These are phyloP conservation scores for Girardinus metallicus DNA, from an alignment of 2,797 vertebrate genomes.

Conservation along the genomic window DNA sequence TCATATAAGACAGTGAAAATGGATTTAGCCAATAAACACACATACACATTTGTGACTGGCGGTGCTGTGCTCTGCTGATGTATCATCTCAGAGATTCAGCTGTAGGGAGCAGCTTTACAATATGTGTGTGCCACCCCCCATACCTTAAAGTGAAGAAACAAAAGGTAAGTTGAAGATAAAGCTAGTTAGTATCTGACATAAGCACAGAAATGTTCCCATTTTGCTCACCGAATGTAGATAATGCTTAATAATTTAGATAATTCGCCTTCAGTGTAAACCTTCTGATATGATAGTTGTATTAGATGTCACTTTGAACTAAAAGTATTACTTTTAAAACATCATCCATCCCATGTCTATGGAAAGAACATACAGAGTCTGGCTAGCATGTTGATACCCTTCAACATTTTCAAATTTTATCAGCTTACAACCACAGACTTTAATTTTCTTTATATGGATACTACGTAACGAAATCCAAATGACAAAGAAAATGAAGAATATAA, in stretches of 20 bases:
- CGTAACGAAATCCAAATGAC: background rate
- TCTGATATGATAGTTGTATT: constrained; percentile 12
- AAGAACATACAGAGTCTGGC: constrained; percentile 28
- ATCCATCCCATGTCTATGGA: constrained; percentile 56
- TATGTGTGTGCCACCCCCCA: constrained; percentile 17
- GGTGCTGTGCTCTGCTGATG: constrained; percentile 26
- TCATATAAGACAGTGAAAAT: constrained; percentile 70
- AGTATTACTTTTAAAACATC: constrained; percentile 54
- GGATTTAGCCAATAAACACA: constrained; percentile 48
- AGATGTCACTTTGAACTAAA: constrained; percentile 25
- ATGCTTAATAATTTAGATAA: constrained; percentile 18
- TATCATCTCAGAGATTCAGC: constrained; percentile 26
- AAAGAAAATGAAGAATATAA: background rate
- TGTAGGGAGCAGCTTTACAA: constrained; percentile 27
- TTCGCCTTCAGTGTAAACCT: constrained; percentile 10
- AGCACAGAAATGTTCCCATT: constrained; percentile 10
- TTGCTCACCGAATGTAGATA: constrained; percentile 13
- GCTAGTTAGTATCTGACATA: constrained; percentile 38
- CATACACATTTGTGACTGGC: constrained; percentile 38
- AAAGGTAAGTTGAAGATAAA: constrained; percentile 58
- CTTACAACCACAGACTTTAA: background rate
- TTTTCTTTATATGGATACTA: background rate
- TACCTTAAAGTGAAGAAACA: constrained; percentile 22
- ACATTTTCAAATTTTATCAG: background rate
- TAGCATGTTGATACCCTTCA: background rate